phyloP scores from a whole-genome alignment of 1,140 invertebrate species.

The Ditylenchus dipsaci region DNA sequence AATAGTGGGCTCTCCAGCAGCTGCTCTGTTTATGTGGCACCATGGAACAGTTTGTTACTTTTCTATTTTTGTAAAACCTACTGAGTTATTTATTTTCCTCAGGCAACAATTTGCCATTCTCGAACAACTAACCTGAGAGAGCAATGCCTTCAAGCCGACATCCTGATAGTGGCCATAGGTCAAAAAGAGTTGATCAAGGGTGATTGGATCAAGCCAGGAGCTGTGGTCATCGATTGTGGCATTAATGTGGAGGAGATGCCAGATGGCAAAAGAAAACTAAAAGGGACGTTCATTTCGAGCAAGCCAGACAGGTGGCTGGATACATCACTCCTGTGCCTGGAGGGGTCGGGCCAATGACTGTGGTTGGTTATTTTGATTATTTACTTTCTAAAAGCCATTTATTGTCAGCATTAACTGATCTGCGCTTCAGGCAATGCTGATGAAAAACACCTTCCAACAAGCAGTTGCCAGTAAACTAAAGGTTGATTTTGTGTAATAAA shows the following conservation, averaged over 20 bases:
- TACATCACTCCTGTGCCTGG: conserved; percentile 95
- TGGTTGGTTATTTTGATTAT: too few species aligned
- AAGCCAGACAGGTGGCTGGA: conserved; percentile 73
- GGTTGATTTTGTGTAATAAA: background rate
- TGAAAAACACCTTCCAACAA: conserved; percentile 81
- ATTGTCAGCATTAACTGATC: too few species aligned
- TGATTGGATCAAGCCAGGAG: conserved; percentile 93
- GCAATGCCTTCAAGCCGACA: conserved; percentile 70
- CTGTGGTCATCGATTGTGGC: conserved; percentile 98
- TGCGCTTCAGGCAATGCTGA: conserved; percentile 79
- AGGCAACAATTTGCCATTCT: conserved; percentile 76
- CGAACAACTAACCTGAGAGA: conserved; percentile 66
- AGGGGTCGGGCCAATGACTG: conserved; percentile 95
- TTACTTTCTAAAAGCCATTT: too few species aligned
- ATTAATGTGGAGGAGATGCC: conserved; percentile 86
- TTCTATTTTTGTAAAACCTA: conserved; percentile 54
- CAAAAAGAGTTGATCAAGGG: conserved; percentile 83
- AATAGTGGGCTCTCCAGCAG: conserved; percentile 90
- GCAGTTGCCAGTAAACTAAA: conserved; percentile 27
- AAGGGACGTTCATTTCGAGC: conserved; percentile 89
- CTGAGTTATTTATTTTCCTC: background rate
- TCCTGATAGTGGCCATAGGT: conserved; percentile 91
- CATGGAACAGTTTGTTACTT: conserved; percentile 70
- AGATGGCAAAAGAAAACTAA: conserved; percentile 62
- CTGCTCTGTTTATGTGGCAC: conserved; percentile 90